phyloP scores from a whole-genome alignment of 2,888 invertebrate species.

The Tipula vernalis region DNA sequence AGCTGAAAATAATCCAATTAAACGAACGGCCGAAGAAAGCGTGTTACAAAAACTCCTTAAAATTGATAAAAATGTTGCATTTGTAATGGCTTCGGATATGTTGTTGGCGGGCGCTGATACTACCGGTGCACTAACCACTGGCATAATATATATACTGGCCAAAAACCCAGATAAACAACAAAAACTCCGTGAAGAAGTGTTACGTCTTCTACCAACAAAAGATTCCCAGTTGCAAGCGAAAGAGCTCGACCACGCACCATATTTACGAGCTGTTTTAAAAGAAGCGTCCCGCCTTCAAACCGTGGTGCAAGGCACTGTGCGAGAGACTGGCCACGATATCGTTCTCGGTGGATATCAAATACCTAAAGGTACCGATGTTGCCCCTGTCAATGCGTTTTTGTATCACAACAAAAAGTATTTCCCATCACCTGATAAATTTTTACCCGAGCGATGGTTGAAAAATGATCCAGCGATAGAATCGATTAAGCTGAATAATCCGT shows the following conservation, averaged over 20 bases:
- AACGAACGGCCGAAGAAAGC: conserved; percentile 36
- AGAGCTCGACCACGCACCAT: conserved; percentile 38
- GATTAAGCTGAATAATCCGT: conserved; percentile 5
- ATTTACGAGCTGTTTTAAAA: conserved; percentile 59
- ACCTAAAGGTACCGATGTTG: conserved; percentile 52
- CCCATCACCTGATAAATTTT: conserved; percentile 45
- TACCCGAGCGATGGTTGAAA: conserved; percentile 62
- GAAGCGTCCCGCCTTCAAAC: conserved; percentile 54
- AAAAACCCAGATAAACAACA: conserved; percentile 48
- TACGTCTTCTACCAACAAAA: conserved; percentile 32
- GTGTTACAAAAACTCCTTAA: conserved; percentile 50
- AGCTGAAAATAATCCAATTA: neutral
- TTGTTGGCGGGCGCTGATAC: conserved; percentile 59
- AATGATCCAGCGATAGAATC: neutral
- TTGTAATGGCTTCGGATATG: conserved; percentile 57
- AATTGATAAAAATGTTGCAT: conserved; percentile 46
- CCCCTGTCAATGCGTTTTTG: conserved; percentile 58
- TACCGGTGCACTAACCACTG: conserved; percentile 35
- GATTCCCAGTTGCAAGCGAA: conserved; percentile 33
- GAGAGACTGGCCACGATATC: conserved; percentile 42
- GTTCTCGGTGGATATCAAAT: conserved; percentile 50
- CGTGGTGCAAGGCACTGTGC: conserved; percentile 43
- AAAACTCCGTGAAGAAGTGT: conserved; percentile 45
- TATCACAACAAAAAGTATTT: conserved; percentile 42
- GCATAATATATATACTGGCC: conserved; percentile 47